Evolutionary conservation across 1,140 invertebrate genomes (phyloP).

Genomic region (Lutraria rhynchaena): DNA sequence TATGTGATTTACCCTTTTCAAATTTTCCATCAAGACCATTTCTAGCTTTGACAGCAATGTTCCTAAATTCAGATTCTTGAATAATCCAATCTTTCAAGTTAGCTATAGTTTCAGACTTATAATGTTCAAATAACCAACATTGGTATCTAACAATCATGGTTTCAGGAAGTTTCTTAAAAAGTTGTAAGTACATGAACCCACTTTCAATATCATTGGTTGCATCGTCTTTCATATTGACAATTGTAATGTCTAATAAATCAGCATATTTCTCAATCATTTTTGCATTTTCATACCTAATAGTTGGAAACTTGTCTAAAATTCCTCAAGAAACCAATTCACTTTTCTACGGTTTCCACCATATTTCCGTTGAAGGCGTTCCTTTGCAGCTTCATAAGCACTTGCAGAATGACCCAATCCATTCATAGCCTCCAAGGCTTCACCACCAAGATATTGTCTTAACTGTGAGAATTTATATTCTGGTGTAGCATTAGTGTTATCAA

Average conservation of each 20-base stretch:
- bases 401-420: constrained; percentile 4
- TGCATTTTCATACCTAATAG: constrained; percentile 22
- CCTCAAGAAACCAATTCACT: constrained; percentile 16
- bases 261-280: constrained; percentile 10
- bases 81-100: constrained; percentile 13
- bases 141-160: constrained; percentile 15
- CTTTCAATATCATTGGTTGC: constrained; percentile 1
- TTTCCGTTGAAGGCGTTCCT: constrained; percentile 20
- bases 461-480: constrained; percentile 29
- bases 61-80: constrained; percentile 15
- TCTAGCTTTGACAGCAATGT: constrained; percentile 11
- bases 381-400: constrained; percentile 16
- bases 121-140: constrained; percentile 23
- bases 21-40: constrained; percentile 3
- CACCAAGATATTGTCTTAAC: constrained; percentile 20
- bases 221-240: constrained; percentile 17
- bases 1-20: not conserved
- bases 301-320: constrained; percentile 11
- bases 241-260: constrained; percentile 24
- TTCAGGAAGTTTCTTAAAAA: constrained; percentile 33
- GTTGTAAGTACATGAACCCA: constrained; percentile 16
- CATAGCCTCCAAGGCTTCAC: constrained; percentile 10
- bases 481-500: constrained; percentile 15
- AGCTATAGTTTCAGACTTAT: not conserved
- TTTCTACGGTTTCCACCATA: constrained; percentile 15